Conservation (phyloP, 2,888 invertebrate species). For the Danaus chrysippus region DNA sequence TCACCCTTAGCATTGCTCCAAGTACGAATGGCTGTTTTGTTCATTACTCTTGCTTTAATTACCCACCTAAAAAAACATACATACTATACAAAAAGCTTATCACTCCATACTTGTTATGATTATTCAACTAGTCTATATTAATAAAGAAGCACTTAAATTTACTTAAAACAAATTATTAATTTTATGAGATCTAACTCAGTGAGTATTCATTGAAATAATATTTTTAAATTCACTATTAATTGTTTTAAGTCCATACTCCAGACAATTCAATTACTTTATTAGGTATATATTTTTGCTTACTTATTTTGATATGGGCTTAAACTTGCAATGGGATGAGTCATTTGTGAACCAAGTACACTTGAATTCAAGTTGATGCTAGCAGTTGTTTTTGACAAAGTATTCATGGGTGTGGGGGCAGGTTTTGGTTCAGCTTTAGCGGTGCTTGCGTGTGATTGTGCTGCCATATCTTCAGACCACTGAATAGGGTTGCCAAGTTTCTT, state of each 20-base stretch:
- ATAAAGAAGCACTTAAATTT: too few relatives aligned
- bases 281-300: constrained; percentile 60
- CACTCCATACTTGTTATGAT: too few relatives aligned
- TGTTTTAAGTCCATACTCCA: too few relatives aligned
- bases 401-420: constrained; percentile 41
- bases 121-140: too few relatives aligned
- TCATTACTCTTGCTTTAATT: constrained; percentile 92
- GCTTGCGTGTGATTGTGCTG: constrained; percentile 43
- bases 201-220: too few relatives aligned
- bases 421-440: constrained; percentile 43
- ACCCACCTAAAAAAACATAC: constrained; percentile 84
- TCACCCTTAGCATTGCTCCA: constrained; percentile 97
- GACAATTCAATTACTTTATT: not conserved
- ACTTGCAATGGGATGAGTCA: constrained; percentile 88
- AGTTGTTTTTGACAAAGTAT: constrained; percentile 32
- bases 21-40: constrained; percentile 87
- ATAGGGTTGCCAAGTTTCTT: constrained; percentile 89
- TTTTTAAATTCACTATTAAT: not conserved
- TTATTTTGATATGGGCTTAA: constrained; percentile 96
- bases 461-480: constrained; percentile 76
- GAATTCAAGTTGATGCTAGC: constrained; percentile 53
- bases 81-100: not conserved
- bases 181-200: too few relatives aligned
- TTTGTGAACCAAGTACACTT: constrained; percentile 67
- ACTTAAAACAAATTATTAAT: too few relatives aligned